Evolutionary conservation across 1,140 invertebrate species (phyloP).

Genomic region (Eulimnadia texana): DNA sequence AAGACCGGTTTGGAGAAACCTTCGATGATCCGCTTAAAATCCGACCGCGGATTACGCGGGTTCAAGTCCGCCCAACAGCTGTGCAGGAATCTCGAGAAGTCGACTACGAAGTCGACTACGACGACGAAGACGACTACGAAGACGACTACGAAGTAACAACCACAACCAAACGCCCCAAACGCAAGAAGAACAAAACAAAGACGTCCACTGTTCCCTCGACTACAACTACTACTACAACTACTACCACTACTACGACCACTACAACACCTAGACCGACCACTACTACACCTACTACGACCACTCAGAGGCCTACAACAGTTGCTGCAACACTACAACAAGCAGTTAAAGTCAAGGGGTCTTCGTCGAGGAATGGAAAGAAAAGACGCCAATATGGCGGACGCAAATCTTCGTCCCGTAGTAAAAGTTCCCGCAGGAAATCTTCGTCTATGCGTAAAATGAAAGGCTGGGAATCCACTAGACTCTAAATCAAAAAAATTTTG

Average conservation of each 20-base stretch:
- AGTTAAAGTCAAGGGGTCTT: neutral
- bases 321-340: neutral
- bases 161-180: neutral
- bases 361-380: neutral
- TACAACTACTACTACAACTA: neutral
- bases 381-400: neutral
- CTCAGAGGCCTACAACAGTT: neutral
- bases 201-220: neutral
- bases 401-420: neutral
- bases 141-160: neutral
- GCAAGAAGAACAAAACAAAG: neutral
- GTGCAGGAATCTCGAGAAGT: no score
- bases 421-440: neutral
- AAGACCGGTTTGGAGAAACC: no score
- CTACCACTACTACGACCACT: neutral
- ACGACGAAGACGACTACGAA: no score
- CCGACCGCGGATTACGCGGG: no score
- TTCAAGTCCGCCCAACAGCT: no score
- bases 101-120: no score
- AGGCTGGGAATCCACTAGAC: neutral
- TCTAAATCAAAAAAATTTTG: neutral
- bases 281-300: neutral
- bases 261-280: neutral
- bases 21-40: no score
- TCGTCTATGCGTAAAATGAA: neutral